These are phyloP conservation scores for Acanthaster planci DNA, from an alignment of 35 echinoderm and acorn worm genomes.

Conservation along the genomic window DNA sequence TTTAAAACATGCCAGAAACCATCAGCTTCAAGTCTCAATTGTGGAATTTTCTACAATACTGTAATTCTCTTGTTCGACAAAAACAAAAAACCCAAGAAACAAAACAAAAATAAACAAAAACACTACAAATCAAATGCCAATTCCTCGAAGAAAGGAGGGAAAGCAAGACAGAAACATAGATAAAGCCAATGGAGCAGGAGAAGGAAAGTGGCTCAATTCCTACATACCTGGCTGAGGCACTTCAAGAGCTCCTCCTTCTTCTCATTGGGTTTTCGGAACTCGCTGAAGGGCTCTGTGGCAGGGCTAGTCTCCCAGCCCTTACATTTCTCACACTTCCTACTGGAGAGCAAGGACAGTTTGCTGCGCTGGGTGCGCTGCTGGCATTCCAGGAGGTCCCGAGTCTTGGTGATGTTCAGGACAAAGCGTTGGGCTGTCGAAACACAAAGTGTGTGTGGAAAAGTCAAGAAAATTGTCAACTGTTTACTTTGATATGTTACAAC, in stretches of 20 bases:
- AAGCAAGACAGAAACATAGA: not conserved
- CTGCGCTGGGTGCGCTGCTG: not conserved
- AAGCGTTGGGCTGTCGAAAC: not conserved
- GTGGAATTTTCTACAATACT: too few relatives aligned
- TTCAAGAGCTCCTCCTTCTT: not conserved
- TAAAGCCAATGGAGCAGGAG: not conserved
- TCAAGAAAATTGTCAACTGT: not conserved
- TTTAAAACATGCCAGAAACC: too few relatives aligned
- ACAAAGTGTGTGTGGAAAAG: not conserved
- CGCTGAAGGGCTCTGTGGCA: too few relatives aligned
- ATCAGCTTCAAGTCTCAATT: too few relatives aligned
- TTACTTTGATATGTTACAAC: too few relatives aligned
- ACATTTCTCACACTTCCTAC: not conserved
- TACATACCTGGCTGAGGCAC: constrained; percentile 7
- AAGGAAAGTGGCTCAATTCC: not conserved
- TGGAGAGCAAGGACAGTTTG: constrained; percentile 17
- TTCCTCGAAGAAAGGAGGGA: not conserved
- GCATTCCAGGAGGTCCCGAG: constrained; percentile 34
- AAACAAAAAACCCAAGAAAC: too few relatives aligned
- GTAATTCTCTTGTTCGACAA: not conserved
- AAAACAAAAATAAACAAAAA: too few relatives aligned
- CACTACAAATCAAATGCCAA: too few relatives aligned
- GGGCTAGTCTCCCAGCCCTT: not conserved
- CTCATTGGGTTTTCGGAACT: not conserved
- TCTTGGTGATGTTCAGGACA: constrained; percentile 65